Base-by-base conservation (phyloP, 2,797 vertebrate genomes). In the Lophotriccus pileatus region DNA sequence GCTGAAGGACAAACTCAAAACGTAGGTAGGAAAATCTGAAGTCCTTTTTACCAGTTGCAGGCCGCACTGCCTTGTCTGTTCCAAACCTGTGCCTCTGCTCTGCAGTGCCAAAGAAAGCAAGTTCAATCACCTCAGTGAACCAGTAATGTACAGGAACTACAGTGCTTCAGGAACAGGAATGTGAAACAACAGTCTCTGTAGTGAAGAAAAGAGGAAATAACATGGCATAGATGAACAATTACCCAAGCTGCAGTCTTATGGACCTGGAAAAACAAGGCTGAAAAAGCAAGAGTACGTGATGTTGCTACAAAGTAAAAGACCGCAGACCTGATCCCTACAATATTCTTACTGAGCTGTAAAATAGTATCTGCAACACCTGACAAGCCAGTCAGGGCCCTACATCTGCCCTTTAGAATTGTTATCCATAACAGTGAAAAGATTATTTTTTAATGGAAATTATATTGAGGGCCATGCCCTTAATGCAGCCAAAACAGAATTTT, bases 111-210 rank as follows among this genome's bases (percentile, higher is more conserved):
- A 27, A 53, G 24, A 22, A 1, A n/a, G 43, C 4, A n/a, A 55
- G 19, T 28, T 34, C 32, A 66, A 4, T 30, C 16, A 4, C 12
- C 16, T 10, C 12, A 9, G 27, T 10, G 3, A 75, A 17, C 6
- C 14, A 5, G 0, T 9, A 28, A 10, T 0, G 1, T 7, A 25
- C 9, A 36, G 70, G 39, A 58, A 44, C 19, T 18, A 1, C 2
- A 34, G 50, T 6, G 56, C 41, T 83, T 69, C 44, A 10, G 5
- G 20, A 20, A 32, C 21, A 19, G 52, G 67, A 74, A 20, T 4
- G 3, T 2, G 6, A 67, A 67, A 12, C 55, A 12, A 0, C 0
- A 7, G 14, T 11, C n/a, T 43, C 4, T 1, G 1, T 2, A 14
- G 12, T 2, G 10, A 67, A 11, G 37, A 78, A 36, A 55, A 36